Conservation (phyloP, 92 coral and sea anemone genomes). For the Nematostella vectensis region DNA sequence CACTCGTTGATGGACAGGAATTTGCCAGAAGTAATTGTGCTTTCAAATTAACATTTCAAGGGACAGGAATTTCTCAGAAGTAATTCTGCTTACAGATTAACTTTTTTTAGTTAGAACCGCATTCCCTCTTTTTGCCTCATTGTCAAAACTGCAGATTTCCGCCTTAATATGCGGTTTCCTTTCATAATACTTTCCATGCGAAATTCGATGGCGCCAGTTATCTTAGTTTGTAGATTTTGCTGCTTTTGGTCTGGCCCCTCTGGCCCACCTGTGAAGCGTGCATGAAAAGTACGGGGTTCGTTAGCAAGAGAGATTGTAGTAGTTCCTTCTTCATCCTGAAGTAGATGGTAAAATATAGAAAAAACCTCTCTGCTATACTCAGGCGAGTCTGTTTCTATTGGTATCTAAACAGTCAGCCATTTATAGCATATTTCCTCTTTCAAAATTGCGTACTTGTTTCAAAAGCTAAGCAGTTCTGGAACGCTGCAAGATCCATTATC, state of each 20-base stretch:
- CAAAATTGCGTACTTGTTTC: background rate
- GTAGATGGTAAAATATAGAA: background rate
- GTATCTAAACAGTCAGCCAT: background rate
- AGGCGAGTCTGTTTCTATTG: background rate
- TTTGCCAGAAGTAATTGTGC: background rate
- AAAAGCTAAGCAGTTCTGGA: background rate
- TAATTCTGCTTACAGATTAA: background rate
- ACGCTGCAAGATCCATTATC: background rate
- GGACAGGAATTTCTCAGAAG: background rate
- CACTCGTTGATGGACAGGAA: slow-evolving; percentile 2
- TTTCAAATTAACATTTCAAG: background rate
- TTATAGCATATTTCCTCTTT: background rate
- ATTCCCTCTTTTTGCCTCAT: slow-evolving; percentile 57
- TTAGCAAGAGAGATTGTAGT: slow-evolving; percentile 2
- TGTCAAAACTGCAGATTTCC: slow-evolving; percentile 42
- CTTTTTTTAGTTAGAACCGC: slow-evolving; percentile 22
- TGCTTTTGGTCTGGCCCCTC: slow-evolving; percentile 62
- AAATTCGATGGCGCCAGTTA: slow-evolving; percentile 43
- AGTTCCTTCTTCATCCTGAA: background rate
- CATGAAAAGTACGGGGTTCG: slow-evolving; percentile 37
- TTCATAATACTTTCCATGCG: slow-evolving; percentile 29
- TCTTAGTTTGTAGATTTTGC: slow-evolving; percentile 28
- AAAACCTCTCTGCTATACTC: background rate
- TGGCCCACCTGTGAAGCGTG: slow-evolving; percentile 40
- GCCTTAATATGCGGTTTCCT: slow-evolving; percentile 40